Conservation (phyloP, 1,140 invertebrate species). For the Chrysomallon squamiferum region DNA sequence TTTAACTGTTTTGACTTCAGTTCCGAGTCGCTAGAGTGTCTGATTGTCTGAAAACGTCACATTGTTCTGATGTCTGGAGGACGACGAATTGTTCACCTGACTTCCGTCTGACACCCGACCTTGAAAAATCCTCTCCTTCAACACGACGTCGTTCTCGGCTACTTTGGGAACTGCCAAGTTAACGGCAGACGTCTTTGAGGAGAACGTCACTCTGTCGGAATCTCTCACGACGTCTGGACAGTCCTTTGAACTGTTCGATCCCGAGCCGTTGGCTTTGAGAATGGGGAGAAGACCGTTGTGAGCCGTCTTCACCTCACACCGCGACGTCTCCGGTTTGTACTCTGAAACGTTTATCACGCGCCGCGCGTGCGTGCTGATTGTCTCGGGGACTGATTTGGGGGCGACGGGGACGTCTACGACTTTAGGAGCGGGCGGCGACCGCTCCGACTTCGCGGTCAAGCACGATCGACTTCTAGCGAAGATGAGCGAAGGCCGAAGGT, state of each 20-base stretch:
- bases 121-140: too few species aligned
- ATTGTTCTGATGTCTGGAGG: background rate
- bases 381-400: background rate
- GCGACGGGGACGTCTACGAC: too few species aligned
- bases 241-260: background rate
- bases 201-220: too few species aligned
- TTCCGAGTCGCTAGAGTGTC: too few species aligned
- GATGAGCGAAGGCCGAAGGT: conserved; percentile 1
- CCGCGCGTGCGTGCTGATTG: background rate
- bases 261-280: background rate
- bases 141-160: too few species aligned
- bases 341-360: background rate
- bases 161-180: too few species aligned
- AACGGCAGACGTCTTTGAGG: too few species aligned
- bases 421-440: too few species aligned
- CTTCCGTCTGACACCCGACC: background rate
- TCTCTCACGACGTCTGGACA: background rate
- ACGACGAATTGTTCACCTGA: background rate
- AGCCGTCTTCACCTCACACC: background rate
- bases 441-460: too few species aligned
- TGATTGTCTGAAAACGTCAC: background rate
- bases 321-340: background rate
- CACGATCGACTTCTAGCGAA: background rate
- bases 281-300: background rate
- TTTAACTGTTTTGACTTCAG: too few species aligned